Percentiles rank a stretch among this genome's conserved stretches.
Conservation (phyloP, 37 sponge, comb jelly and placozoan species). For the Amphimedon queenslandica region DNA sequence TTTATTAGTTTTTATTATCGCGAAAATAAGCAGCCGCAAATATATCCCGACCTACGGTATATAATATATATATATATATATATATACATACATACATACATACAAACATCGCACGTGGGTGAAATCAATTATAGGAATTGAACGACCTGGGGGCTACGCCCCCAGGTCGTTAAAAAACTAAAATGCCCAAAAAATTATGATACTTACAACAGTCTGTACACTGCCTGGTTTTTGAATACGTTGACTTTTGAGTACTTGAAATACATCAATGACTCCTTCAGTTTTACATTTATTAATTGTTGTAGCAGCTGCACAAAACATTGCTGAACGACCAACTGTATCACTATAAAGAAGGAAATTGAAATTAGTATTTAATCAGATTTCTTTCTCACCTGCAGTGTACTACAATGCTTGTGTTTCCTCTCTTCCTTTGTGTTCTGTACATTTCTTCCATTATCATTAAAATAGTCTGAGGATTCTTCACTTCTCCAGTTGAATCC, state of each 20-base stretch:
- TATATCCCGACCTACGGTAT: too few relatives aligned
- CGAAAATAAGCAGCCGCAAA: too few relatives aligned
- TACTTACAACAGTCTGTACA: constrained; percentile 23
- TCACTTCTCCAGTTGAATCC: constrained; percentile 20
- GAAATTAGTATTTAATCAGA: too few relatives aligned
- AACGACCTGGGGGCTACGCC: too few relatives aligned
- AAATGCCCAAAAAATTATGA: background rate
- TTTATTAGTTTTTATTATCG: too few relatives aligned
- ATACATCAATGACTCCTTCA: constrained; percentile 38
- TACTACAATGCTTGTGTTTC: constrained; percentile 41
- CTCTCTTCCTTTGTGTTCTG: constrained; percentile 49
- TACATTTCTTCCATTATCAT: constrained; percentile 36
- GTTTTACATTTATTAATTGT: constrained; percentile 28
- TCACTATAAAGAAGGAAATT: too few relatives aligned
- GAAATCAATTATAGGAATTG: too few relatives aligned
- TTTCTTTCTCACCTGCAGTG: constrained; percentile 39
- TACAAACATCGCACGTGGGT: too few relatives aligned
- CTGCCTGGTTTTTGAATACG: constrained; percentile 38
- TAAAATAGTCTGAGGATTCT: constrained; percentile 8
- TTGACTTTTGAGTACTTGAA: constrained; percentile 35
- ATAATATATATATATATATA: too few relatives aligned
- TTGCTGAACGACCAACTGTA: constrained; percentile 18
- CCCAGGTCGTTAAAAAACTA: too few relatives aligned
- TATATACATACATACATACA: too few relatives aligned
- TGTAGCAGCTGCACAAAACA: constrained; percentile 14